Conservation (phyloP, 2,797 vertebrate species). For the Antrozous pallidus region DNA sequence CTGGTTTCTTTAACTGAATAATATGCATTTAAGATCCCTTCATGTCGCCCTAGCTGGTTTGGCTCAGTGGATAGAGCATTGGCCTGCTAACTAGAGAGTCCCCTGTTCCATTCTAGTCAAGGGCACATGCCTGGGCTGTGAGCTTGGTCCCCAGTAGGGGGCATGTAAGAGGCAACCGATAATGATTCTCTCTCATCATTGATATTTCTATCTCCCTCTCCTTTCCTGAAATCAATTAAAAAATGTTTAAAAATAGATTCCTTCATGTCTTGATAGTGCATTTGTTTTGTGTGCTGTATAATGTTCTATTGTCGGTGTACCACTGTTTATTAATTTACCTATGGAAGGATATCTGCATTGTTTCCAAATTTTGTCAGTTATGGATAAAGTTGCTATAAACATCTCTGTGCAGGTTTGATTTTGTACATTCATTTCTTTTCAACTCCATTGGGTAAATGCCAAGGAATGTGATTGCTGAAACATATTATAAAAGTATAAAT, state of each 20-base stretch:
- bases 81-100: too few species aligned
- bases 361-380: neutral
- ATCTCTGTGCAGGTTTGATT: neutral
- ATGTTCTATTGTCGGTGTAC: neutral
- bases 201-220: too few species aligned
- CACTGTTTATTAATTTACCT: neutral
- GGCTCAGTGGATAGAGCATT: too few species aligned
- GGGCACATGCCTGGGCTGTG: too few species aligned
- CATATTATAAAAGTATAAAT: neutral
- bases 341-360: neutral
- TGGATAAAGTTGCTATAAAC: neutral
- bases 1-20: neutral
- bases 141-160: too few species aligned
- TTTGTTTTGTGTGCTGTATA: neutral
- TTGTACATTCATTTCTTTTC: neutral
- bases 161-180: too few species aligned
- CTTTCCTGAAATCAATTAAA: too few species aligned
- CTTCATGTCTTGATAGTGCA: neutral
- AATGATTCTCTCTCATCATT: too few species aligned
- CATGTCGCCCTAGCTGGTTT: neutral
- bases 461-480: neutral
- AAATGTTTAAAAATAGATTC: neutral
- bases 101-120: too few species aligned
- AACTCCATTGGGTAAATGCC: neutral
- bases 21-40: neutral